phyloP scores from a whole-genome alignment of 1,140 invertebrate genomes.

The Chironomus striatipennis region DNA sequence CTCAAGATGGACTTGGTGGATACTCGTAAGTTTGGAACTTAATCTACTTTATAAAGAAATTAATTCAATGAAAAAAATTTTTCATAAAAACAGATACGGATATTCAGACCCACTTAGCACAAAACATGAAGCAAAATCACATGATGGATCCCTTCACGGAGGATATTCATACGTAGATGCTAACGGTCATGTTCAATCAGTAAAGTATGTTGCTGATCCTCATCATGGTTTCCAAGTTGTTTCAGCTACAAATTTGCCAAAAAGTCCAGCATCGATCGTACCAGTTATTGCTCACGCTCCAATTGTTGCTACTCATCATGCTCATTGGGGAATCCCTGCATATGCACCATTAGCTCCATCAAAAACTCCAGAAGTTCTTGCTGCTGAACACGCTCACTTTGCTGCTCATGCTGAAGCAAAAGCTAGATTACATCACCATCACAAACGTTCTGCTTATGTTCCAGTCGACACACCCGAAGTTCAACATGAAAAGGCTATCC shows the following conservation, averaged over 20 bases:
- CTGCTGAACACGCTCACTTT: slow-evolving; percentile 49
- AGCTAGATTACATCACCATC: slow-evolving; percentile 34
- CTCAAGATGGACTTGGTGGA: slow-evolving; percentile 54
- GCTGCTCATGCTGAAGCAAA: slow-evolving; percentile 45
- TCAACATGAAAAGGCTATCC: slow-evolving; percentile 49
- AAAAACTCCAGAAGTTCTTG: slow-evolving; percentile 51
- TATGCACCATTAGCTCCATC: slow-evolving; percentile 30
- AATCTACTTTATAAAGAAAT: too few relatives aligned
- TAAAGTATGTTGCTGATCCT: slow-evolving; percentile 56
- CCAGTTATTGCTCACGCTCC: slow-evolving; percentile 25
- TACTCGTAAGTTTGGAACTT: slow-evolving; percentile 33
- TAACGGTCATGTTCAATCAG: slow-evolving; percentile 54
- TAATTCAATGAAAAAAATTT: neutral
- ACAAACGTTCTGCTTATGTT: slow-evolving; percentile 37
- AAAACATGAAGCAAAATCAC: slow-evolving; percentile 53
- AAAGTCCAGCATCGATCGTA: slow-evolving; percentile 34
- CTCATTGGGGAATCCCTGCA: slow-evolving; percentile 27
- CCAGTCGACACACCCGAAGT: slow-evolving; percentile 52
- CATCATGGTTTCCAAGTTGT: slow-evolving; percentile 55
- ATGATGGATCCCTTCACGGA: slow-evolving; percentile 57
- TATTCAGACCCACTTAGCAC: slow-evolving; percentile 56
- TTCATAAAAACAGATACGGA: slow-evolving; percentile 47
- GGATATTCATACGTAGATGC: slow-evolving; percentile 63
- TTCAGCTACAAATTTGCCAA: slow-evolving; percentile 53
- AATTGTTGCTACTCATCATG: slow-evolving; percentile 28